phyloP scores from a whole-genome alignment of 1,140 invertebrate genomes.

The Acromyrmex echinatior region DNA sequence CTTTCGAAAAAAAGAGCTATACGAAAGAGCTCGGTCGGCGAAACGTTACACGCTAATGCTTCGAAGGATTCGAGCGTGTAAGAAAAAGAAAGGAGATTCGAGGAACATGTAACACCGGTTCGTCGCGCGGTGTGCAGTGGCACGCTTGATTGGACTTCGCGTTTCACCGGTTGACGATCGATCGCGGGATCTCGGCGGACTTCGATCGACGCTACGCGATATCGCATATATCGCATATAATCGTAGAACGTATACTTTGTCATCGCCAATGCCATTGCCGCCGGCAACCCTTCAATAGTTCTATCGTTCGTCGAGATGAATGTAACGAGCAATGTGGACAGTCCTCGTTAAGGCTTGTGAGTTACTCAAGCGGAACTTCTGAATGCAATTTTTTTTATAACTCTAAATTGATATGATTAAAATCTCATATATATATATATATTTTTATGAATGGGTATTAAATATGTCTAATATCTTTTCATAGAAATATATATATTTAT shows the following conservation, averaged over 20 bases:
- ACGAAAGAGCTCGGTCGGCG: not conserved
- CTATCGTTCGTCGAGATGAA: slow-evolving; percentile 30
- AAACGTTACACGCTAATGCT: slow-evolving; percentile 54
- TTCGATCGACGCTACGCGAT: not conserved
- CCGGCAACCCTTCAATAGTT: slow-evolving; percentile 18
- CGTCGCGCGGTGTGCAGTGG: slow-evolving; percentile 31
- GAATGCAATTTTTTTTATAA: not conserved
- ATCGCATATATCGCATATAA: not conserved
- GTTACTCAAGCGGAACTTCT: not conserved
- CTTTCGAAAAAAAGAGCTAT: slow-evolving; percentile 2
- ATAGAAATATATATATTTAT: not conserved
- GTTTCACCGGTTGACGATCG: slow-evolving; percentile 40
- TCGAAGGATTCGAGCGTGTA: slow-evolving; percentile 20
- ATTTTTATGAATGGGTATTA: too few relatives aligned
- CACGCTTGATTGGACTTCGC: slow-evolving; percentile 55
- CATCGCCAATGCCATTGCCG: slow-evolving; percentile 46
- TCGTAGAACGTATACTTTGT: slow-evolving; percentile 14
- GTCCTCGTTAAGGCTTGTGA: slow-evolving; percentile 6
- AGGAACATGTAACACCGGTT: slow-evolving; percentile 60
- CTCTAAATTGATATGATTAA: not conserved
- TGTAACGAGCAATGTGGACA: slow-evolving; percentile 33
- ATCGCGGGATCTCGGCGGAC: slow-evolving; percentile 32
- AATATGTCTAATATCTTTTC: not conserved
- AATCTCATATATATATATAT: too few relatives aligned
- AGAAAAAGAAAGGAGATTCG: slow-evolving; percentile 10